Conservation (phyloP, 1,140 invertebrate species). For the Drosophila kepulauana region DNA sequence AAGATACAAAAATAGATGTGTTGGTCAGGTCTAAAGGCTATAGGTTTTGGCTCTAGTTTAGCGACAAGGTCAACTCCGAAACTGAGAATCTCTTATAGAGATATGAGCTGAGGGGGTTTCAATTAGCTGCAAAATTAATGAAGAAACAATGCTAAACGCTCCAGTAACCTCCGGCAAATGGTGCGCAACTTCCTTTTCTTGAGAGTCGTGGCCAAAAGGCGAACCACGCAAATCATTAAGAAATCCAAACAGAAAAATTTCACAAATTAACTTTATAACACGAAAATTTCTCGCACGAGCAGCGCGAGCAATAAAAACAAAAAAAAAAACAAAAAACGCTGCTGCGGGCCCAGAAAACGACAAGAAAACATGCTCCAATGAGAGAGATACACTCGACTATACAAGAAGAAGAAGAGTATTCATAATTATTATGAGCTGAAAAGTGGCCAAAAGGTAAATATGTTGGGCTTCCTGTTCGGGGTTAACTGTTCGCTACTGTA, state of each 20-base stretch:
- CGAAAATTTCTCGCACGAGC: conserved; percentile 76
- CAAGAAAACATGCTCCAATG: conserved; percentile 12
- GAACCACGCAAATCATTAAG: conserved; percentile 71
- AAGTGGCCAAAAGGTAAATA: conserved; percentile 75
- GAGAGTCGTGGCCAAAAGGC: conserved; percentile 15
- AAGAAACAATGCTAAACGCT: conserved; percentile 72
- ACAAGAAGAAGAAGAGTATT: conserved; percentile 38
- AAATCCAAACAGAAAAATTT: conserved; percentile 67
- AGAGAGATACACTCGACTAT: neutral
- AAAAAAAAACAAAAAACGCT: conserved; percentile 14
- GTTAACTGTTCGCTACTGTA: conserved; percentile 56
- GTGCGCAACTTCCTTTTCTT: conserved; percentile 61
- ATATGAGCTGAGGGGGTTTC: conserved; percentile 23
- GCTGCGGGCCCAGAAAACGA: conserved; percentile 37
- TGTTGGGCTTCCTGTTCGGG: conserved; percentile 59
- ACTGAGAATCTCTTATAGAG: conserved; percentile 11
- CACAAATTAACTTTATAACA: conserved; percentile 83
- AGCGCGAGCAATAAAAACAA: neutral
- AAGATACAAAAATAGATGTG: conserved; percentile 19
- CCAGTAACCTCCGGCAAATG: conserved; percentile 72
- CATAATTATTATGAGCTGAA: conserved; percentile 80
- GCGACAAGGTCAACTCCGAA: conserved; percentile 58
- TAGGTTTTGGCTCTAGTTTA: conserved; percentile 8
- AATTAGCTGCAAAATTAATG: conserved; percentile 80
- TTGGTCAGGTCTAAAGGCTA: conserved; percentile 37